A percentile compares a stretch with the other conserved stretches of the same genome.
phyloP scores from a whole-genome alignment of 2,113 vertebrate genomes.

The Copsychus sechellarum region DNA sequence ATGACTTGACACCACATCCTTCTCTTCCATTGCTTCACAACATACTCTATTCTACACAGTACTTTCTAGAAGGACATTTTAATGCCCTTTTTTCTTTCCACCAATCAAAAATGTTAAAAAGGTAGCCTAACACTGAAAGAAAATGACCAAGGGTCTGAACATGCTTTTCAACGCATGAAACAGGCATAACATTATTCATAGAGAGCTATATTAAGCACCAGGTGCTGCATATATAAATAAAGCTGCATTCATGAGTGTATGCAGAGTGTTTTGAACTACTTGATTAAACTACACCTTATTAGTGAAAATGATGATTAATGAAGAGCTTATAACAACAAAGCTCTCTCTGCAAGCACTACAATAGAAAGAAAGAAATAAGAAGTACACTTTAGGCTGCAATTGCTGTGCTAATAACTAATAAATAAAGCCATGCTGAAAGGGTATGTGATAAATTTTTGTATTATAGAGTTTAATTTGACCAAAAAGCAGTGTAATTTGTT shows the following conservation, averaged over 20 bases:
- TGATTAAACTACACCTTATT: slow-evolving; percentile 20
- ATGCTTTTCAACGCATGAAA: not conserved
- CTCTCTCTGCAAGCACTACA: not conserved
- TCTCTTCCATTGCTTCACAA: not conserved
- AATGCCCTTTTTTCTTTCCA: not conserved
- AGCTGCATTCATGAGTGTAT: not conserved
- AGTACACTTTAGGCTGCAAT: not conserved
- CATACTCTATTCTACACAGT: not conserved
- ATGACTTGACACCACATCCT: not conserved
- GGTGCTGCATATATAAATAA: not conserved
- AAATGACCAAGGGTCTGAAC: not conserved
- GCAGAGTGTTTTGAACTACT: slow-evolving; percentile 21
- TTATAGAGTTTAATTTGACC: not conserved
- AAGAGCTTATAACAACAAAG: slow-evolving; percentile 27
- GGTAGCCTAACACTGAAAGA: not conserved
- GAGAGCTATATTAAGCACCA: not conserved
- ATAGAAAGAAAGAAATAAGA: not conserved
- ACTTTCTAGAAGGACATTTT: not conserved
- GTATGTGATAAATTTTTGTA: not conserved
- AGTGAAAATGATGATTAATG: slow-evolving; percentile 44
- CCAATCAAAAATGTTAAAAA: not conserved
- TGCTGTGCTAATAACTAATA: not conserved
- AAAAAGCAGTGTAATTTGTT: not conserved
- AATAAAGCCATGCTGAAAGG: not conserved
- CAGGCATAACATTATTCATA: not conserved